Evolutionary conservation across 2,888 invertebrate genomes (phyloP).

Genomic region (Petrolisthes manimaculis): DNA sequence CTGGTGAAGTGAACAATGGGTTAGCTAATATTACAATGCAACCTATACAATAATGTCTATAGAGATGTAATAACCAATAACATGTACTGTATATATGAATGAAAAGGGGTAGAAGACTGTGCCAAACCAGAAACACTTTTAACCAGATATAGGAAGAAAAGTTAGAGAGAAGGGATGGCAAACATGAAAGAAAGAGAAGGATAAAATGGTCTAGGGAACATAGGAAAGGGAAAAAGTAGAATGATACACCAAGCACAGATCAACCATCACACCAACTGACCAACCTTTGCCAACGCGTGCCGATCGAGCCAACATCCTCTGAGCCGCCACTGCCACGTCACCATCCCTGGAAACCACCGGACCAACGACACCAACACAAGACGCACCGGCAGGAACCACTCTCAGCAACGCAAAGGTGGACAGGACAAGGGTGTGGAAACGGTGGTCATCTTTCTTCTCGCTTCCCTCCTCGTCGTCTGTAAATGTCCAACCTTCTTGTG

Average conservation of each 20-base stretch:
- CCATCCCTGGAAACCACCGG: neutral
- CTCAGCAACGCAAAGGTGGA: constrained; percentile 37
- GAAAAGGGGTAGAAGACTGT: too few relatives aligned
- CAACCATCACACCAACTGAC: neutral
- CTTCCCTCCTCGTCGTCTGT: constrained; percentile 22
- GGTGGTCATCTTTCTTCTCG: neutral
- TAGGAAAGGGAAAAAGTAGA: too few relatives aligned
- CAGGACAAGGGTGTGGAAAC: constrained; percentile 9
- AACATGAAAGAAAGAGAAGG: too few relatives aligned
- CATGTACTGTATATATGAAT: too few relatives aligned
- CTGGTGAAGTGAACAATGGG: neutral
- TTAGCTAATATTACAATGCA: too few relatives aligned
- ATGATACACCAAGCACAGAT: too few relatives aligned
- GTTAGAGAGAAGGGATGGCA: too few relatives aligned
- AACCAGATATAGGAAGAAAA: too few relatives aligned
- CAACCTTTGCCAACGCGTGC: neutral
- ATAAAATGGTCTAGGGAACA: too few relatives aligned
- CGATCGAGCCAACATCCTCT: neutral
- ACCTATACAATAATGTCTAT: too few relatives aligned
- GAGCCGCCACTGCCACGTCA: neutral
- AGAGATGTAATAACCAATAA: too few relatives aligned
- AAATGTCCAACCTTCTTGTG: constrained; percentile 44
- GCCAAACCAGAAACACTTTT: too few relatives aligned
- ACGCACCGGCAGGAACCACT: neutral
- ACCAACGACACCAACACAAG: neutral